Conservation (phyloP, 2,113 vertebrate genomes). For the Notothenia rossii region DNA sequence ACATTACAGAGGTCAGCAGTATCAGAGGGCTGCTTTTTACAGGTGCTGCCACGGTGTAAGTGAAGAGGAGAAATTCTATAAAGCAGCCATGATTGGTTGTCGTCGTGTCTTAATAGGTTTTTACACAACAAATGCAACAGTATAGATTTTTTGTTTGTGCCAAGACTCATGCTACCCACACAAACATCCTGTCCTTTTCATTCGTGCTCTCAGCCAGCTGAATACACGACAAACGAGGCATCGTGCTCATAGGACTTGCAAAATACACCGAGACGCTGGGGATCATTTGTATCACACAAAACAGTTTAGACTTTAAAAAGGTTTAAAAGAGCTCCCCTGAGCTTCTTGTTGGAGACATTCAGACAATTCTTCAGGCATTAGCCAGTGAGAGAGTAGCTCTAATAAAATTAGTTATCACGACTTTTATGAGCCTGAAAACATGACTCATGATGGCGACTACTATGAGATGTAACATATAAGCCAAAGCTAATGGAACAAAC, state of each 20-base stretch:
- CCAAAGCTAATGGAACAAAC: slow-evolving; percentile 5
- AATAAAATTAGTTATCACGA: slow-evolving; percentile 22
- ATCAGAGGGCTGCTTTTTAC: background rate
- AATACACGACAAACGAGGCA: slow-evolving; percentile 50
- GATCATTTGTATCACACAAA: slow-evolving; percentile 56
- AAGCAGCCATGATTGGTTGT: slow-evolving; percentile 18
- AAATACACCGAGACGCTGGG: slow-evolving; percentile 41
- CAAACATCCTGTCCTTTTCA: slow-evolving; percentile 68
- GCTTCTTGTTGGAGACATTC: slow-evolving; percentile 6
- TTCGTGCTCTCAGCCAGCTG: slow-evolving; percentile 48
- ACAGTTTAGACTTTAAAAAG: slow-evolving; percentile 44
- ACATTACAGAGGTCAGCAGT: slow-evolving; percentile 2
- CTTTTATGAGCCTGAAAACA: slow-evolving; percentile 29
- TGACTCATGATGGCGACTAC: slow-evolving; percentile 36
- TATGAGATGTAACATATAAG: slow-evolving; percentile 10
- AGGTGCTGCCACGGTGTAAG: slow-evolving; percentile 8
- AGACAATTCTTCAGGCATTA: slow-evolving; percentile 12
- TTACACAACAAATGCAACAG: slow-evolving; percentile 46
- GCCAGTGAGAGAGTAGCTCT: slow-evolving; percentile 9
- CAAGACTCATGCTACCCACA: slow-evolving; percentile 64
- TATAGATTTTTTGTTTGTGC: slow-evolving; percentile 60
- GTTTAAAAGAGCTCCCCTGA: slow-evolving; percentile 16
- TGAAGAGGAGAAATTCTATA: slow-evolving; percentile 18
- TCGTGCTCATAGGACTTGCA: slow-evolving; percentile 53
- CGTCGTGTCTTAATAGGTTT: slow-evolving; percentile 32